Percentiles rank a stretch among this genome's conserved stretches.
phyloP scores from a whole-genome alignment of 2,888 invertebrate genomes.

The Epirrita christyi region DNA sequence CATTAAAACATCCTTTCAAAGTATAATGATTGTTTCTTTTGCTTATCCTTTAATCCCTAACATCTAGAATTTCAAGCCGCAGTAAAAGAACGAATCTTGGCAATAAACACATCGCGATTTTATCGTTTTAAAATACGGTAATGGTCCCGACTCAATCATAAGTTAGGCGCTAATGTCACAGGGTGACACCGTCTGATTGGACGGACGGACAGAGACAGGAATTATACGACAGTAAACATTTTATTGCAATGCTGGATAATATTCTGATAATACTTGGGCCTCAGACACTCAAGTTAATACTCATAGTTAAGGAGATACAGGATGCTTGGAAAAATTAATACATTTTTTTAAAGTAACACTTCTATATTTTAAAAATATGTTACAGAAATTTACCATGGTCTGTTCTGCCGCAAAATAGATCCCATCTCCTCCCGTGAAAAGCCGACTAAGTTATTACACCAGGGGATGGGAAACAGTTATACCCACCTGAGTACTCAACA shows the following conservation, averaged over 20 bases:
- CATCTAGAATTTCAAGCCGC: slow-evolving; percentile 27
- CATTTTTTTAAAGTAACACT: too few relatives aligned
- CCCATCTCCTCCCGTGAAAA: too few relatives aligned
- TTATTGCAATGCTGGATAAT: slow-evolving; percentile 38
- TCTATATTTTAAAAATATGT: too few relatives aligned
- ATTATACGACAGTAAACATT: slow-evolving; percentile 69
- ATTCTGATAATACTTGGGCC: slow-evolving; percentile 6
- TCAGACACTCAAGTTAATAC: not conserved
- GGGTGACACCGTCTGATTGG: slow-evolving; percentile 42
- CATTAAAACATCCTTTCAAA: not conserved
- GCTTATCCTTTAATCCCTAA: slow-evolving; percentile 13
- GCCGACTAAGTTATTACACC: too few relatives aligned
- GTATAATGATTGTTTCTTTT: slow-evolving; percentile 19
- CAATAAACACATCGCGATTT: slow-evolving; percentile 67
- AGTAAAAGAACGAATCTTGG: slow-evolving; percentile 53
- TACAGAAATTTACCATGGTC: too few relatives aligned
- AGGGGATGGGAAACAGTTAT: too few relatives aligned
- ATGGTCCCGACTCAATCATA: slow-evolving; percentile 74
- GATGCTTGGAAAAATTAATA: too few relatives aligned
- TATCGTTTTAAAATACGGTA: slow-evolving; percentile 72
- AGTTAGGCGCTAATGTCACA: slow-evolving; percentile 71
- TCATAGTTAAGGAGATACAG: not conserved
- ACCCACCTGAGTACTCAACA: too few relatives aligned
- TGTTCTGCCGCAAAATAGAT: too few relatives aligned
- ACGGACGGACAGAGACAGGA: slow-evolving; percentile 41